Base-by-base conservation (phyloP, 2,113 vertebrate species). In the Boulengeromyrus knoepffleri region DNA sequence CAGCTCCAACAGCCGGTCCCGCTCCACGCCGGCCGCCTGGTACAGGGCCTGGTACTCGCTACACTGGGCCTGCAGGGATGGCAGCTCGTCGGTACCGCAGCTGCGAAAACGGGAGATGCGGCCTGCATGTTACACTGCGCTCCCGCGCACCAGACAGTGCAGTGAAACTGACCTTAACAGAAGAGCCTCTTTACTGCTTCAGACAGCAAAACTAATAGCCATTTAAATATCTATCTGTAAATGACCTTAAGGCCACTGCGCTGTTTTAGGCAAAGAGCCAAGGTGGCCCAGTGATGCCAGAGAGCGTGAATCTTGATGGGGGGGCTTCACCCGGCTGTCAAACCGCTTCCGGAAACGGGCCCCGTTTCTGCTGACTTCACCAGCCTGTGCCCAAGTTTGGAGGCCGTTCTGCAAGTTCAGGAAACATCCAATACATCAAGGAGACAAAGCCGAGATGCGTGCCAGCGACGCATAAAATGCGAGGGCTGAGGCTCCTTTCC, bases 361-460 rank as follows among this genome's bases (percentile, higher is more conserved):
- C 92, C 90, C 0, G 95, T 92, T 49, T 95, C 93, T 56, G 93
- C 91, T 0, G 97, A 95, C 45, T 96, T 95, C 39, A 97, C 95
- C 0, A 98, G 95, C 0, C 87, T 94, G 92, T 98, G 97, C 86
- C 97, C 97, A 93, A 97, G 94, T 90, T 90, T 94, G 89, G 96
- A 96, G 89, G 96, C 92, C 0, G 92, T 80, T 77, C 97, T 98
- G 94, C 1, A 47, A 85, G 62, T 80, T 77, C 21, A 31, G 88
- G 46, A 86, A 77, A 80, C 52, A 52, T 88, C 36, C 24, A 6
- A 52, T 87, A 52, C n/a, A 39, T 87, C 47, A 87, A 24, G 42
- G 15, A 42, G n/a, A 42, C 8, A 86, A 47, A 49, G 84, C 24
- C 6, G 45, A 50, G 3, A 85, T 49, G 45, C 39, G 46, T n/a